Conservation (phyloP, 2,888 invertebrate genomes). For the Strigamia maritima region DNA sequence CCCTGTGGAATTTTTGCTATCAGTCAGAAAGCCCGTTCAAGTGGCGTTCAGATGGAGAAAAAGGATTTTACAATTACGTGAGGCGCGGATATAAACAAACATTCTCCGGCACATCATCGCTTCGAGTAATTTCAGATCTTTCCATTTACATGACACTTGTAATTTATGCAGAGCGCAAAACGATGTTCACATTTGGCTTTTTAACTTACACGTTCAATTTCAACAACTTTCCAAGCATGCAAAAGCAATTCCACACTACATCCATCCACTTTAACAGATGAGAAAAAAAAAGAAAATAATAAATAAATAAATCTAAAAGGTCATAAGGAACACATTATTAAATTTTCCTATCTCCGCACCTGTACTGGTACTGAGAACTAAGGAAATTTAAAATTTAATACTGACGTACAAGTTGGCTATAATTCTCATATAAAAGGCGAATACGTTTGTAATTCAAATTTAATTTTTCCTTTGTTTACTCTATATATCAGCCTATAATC, state of each 20-base stretch:
- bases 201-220: constrained; percentile 2
- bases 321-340: background rate
- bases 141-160: constrained; percentile 1
- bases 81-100: background rate
- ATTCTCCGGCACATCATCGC: constrained; percentile 8
- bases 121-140: constrained; percentile 11
- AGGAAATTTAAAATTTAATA: constrained; percentile 25
- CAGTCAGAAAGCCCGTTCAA: background rate
- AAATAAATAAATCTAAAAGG: background rate
- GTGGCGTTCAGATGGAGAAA: constrained; percentile 7
- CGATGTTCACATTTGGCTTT: constrained; percentile 1
- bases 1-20: background rate
- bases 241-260: constrained; percentile 12
- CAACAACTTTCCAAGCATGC: constrained; percentile 27
- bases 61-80: background rate
- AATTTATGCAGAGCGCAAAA: constrained; percentile 32
- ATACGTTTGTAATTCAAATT: constrained; percentile 31
- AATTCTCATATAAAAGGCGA: background rate
- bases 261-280: background rate
- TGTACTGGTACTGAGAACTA: background rate
- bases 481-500: background rate
- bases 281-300: background rate
- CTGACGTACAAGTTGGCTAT: background rate
- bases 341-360: background rate
- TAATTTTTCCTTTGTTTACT: background rate